Conservation (phyloP, 1,140 invertebrate species). For the Penaeus chinensis region DNA sequence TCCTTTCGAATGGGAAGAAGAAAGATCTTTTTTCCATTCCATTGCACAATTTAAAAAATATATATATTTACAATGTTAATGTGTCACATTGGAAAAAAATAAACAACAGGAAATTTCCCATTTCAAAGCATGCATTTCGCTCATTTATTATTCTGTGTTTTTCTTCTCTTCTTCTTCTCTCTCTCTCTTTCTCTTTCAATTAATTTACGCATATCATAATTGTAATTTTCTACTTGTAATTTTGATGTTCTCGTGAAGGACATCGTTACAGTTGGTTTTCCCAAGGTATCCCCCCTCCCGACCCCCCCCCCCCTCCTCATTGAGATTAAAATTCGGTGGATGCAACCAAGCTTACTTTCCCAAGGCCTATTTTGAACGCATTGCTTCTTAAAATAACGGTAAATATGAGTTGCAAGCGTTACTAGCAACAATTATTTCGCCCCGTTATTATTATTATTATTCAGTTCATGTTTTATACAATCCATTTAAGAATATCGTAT, state of each 20-base stretch:
- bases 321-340: no score
- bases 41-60: not conserved
- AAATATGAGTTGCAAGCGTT: no score
- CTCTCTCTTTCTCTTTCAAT: slow-evolving; percentile 30
- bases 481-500: no score
- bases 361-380: no score
- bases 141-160: slow-evolving; percentile 19
- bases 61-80: slow-evolving; percentile 2
- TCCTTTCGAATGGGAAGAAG: no score
- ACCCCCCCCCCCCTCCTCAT: not conserved
- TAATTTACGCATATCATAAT: slow-evolving; percentile 59
- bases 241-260: slow-evolving; percentile 24
- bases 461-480: no score
- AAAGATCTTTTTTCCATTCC: no score
- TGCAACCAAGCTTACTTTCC: no score
- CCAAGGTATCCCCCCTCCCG: slow-evolving; percentile 1
- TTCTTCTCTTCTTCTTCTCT: not conserved
- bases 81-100: slow-evolving; percentile 17
- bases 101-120: slow-evolving; percentile 12
- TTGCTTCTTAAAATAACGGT: no score
- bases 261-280: slow-evolving; percentile 12
- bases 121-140: slow-evolving; percentile 51
- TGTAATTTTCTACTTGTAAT: slow-evolving; percentile 56
- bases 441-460: no score
- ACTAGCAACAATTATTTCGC: no score